These are phyloP conservation scores for Podarcis siculus DNA, from an alignment of 2,797 vertebrate genomes.

Conservation along the genomic window DNA sequence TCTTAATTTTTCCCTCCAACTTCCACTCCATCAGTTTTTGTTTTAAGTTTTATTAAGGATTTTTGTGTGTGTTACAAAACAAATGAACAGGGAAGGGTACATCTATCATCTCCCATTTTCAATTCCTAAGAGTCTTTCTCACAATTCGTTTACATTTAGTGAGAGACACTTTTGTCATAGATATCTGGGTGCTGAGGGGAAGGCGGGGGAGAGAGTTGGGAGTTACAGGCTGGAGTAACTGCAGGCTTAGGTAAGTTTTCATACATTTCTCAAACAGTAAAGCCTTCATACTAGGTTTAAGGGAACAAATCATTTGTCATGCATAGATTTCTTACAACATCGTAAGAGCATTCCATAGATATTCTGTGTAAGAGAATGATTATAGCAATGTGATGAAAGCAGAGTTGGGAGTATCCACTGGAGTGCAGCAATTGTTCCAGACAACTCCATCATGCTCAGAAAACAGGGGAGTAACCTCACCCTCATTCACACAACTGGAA, in stretches of 20 bases:
- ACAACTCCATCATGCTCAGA: not conserved
- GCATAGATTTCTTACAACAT: not conserved
- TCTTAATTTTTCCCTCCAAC: not conserved
- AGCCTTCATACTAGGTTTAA: not conserved
- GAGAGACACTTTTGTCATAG: no score
- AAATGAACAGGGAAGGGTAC: no score
- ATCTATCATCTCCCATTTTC: no score
- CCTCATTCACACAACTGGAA: not conserved
- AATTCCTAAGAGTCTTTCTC: no score
- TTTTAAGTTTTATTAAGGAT: no score
- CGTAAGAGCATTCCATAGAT: not conserved
- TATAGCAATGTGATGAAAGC: not conserved
- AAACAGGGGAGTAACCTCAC: not conserved
- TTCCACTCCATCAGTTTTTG: not conserved
- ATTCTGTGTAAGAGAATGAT: not conserved
- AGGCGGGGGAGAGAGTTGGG: not conserved
- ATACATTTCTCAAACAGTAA: not conserved
- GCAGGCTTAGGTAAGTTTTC: not conserved
- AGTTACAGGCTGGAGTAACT: slow-evolving; percentile 28
- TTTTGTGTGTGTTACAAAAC: no score
- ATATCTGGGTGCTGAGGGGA: no score
- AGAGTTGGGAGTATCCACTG: not conserved
- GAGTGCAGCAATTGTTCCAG: not conserved
- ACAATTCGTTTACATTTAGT: no score
- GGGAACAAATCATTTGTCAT: not conserved